Conservation (phyloP, 2,113 vertebrate genomes). For the Scartelaos histophorus region DNA sequence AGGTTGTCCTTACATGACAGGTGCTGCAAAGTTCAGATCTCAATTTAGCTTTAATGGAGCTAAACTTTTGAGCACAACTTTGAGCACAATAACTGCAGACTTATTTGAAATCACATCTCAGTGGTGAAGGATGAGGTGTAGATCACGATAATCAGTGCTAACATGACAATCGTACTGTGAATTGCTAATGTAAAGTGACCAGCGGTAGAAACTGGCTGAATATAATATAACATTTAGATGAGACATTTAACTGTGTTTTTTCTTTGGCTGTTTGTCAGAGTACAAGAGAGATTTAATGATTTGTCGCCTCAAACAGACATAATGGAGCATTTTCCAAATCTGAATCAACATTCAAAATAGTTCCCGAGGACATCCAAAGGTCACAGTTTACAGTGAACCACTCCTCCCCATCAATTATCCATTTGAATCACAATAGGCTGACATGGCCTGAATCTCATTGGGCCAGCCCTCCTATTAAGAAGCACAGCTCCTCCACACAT, state of each 20-base stretch:
- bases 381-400: not conserved
- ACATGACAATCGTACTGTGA: no score
- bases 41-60: not conserved
- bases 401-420: not conserved
- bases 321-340: not conserved
- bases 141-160: not conserved
- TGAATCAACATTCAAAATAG: not conserved
- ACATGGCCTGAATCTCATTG: not conserved
- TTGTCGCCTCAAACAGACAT: not conserved
- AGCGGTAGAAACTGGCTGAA: no score
- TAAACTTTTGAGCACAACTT: not conserved
- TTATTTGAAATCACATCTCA: not conserved
- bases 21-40: not conserved
- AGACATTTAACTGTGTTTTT: not conserved
- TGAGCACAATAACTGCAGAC: not conserved
- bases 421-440: not conserved
- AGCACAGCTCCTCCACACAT: conserved; percentile 13
- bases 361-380: not conserved
- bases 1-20: conserved; percentile 7
- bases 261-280: not conserved
- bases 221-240: not conserved
- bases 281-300: no score
- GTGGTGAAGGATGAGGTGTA: not conserved
- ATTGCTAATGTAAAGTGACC: no score
- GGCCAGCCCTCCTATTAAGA: conserved; percentile 13